Evolutionary conservation across 2,113 vertebrate genomes (phyloP).

Genomic region (Benitochromis conjunctus): DNA sequence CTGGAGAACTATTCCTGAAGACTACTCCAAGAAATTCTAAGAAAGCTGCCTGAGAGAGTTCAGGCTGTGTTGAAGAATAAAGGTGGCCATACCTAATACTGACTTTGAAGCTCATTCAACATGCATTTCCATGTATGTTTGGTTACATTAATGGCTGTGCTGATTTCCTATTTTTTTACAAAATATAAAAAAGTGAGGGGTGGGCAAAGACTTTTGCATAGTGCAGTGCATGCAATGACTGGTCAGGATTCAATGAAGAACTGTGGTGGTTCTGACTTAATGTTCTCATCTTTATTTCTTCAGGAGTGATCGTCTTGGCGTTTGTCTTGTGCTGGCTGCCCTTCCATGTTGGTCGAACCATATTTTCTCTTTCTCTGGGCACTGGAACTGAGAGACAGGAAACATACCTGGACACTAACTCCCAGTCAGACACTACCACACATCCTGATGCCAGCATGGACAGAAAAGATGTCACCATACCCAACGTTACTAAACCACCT

Average conservation of each 20-base stretch:
- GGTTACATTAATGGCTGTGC: neutral
- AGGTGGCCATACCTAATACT: neutral
- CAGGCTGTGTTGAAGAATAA: neutral
- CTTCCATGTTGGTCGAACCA: constrained; percentile 76
- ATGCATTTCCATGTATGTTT: neutral
- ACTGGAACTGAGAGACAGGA: constrained; percentile 10
- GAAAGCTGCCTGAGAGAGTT: neutral
- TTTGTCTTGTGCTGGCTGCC: constrained; percentile 80
- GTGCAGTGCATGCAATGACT: neutral
- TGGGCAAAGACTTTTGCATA: neutral
- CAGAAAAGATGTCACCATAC: neutral
- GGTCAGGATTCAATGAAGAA: neutral
- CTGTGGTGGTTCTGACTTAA: neutral
- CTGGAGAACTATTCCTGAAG: neutral
- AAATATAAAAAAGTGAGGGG: neutral
- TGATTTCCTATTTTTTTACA: neutral
- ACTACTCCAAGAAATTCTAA: neutral
- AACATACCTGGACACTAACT: neutral
- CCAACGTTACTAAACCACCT: neutral
- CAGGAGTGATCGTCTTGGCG: constrained; percentile 77
- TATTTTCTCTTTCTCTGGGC: constrained; percentile 66
- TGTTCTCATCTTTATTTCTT: neutral
- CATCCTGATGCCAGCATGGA: neutral
- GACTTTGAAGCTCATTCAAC: neutral
- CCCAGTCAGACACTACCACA: neutral